phyloP scores from a whole-genome alignment of 2,113 vertebrate genomes.

The mouse (Mus musculus) region DNA sequence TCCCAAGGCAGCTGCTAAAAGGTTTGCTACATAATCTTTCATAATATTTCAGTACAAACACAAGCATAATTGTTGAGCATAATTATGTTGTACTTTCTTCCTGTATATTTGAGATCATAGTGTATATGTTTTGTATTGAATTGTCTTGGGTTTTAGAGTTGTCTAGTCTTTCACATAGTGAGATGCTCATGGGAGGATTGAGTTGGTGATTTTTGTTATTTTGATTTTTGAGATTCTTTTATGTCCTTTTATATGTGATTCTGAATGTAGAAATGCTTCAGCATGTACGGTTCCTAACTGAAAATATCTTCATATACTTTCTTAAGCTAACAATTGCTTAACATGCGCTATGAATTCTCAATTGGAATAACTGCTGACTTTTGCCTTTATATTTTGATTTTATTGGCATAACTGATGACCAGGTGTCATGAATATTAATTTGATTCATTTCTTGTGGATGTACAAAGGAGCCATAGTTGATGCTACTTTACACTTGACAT shows the following conservation, averaged over 20 bases:
- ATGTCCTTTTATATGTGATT: background rate
- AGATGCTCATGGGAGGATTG: conserved; percentile 31
- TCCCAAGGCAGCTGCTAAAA: conserved; percentile 32
- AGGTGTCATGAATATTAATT: conserved; percentile 36
- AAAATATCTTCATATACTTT: conserved; percentile 52
- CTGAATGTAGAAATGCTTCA: conserved; percentile 43
- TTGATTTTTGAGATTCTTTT: conserved; percentile 34
- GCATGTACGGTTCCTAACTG: conserved; percentile 3
- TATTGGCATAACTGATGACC: background rate
- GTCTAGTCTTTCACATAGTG: background rate
- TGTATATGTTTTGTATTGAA: background rate
- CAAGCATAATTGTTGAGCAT: background rate
- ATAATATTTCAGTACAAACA: conserved; percentile 31
- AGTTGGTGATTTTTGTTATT: background rate
- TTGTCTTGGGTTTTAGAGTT: conserved; percentile 34
- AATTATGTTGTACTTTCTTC: background rate
- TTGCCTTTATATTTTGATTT: conserved; percentile 59
- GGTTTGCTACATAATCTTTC: conserved; percentile 50
- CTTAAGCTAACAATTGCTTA: conserved; percentile 63
- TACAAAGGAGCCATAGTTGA: conserved; percentile 49
- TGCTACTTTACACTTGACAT: conserved; percentile 20
- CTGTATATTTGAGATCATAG: conserved; percentile 3
- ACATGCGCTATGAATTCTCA: conserved; percentile 33
- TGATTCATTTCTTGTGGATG: conserved; percentile 28
- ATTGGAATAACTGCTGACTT: conserved; percentile 44